These are phyloP conservation scores for Huso huso DNA, from an alignment of 2,797 vertebrate species.

Conservation along the genomic window DNA sequence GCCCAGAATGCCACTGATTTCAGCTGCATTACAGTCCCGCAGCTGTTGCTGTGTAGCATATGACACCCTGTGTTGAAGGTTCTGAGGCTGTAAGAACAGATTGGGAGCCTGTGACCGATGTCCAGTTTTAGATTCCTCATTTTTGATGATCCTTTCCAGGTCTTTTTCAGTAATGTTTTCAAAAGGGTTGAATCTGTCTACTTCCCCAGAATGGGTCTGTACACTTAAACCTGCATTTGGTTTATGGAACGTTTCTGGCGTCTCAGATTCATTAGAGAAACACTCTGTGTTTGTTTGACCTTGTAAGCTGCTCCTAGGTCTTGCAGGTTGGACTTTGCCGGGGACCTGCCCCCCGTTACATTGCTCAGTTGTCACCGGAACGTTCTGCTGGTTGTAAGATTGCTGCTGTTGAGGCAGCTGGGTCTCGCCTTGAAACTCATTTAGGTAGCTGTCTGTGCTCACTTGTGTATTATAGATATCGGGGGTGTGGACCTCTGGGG, in stretches of 20 bases:
- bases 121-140: constrained; percentile 36
- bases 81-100: constrained; percentile 28
- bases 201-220: constrained; percentile 51
- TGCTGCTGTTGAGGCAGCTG: constrained; percentile 47
- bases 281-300: constrained; percentile 50
- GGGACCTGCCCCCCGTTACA: constrained; percentile 47
- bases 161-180: constrained; percentile 33
- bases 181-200: constrained; percentile 43
- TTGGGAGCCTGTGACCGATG: constrained; percentile 23
- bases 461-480: constrained; percentile 58
- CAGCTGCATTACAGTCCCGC: constrained; percentile 36
- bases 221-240: constrained; percentile 60
- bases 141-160: constrained; percentile 47
- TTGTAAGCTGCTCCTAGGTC: constrained; percentile 55
- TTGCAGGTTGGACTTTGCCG: constrained; percentile 52
- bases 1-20: constrained; percentile 32
- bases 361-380: constrained; percentile 26
- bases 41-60: constrained; percentile 51
- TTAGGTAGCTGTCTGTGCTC: constrained; percentile 62
- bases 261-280: constrained; percentile 54
- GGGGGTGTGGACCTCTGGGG: constrained; percentile 51
- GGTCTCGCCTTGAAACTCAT: constrained; percentile 56
- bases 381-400: constrained; percentile 41
- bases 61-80: constrained; percentile 47
- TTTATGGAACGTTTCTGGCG: constrained; percentile 63